phyloP scores from a whole-genome alignment of 2,888 invertebrate species.

The Chironomus riparius region DNA sequence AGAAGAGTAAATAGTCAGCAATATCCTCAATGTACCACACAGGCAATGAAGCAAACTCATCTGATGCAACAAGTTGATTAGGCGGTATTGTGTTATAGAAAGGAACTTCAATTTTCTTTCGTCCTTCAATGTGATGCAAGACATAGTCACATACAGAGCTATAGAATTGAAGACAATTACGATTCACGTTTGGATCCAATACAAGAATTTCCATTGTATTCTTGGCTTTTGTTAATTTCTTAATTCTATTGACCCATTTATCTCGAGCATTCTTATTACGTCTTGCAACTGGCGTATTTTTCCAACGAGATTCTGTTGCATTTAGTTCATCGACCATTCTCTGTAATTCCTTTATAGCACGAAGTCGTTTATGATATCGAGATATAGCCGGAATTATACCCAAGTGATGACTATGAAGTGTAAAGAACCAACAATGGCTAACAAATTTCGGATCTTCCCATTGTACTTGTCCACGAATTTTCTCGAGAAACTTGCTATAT shows the following conservation, averaged over 20 bases:
- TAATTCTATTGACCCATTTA: conserved; percentile 80
- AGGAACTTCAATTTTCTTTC: conserved; percentile 44
- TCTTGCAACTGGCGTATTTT: conserved; percentile 60
- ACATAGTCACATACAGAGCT: conserved; percentile 75
- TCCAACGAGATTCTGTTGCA: conserved; percentile 74
- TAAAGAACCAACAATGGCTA: conserved; percentile 95
- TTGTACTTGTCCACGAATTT: conserved; percentile 48
- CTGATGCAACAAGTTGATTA: conserved; percentile 52
- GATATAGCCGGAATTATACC: conserved; percentile 82
- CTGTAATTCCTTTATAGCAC: conserved; percentile 65
- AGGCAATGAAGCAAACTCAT: conserved; percentile 80
- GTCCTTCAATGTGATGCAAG: conserved; percentile 52
- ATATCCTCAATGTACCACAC: conserved; percentile 98
- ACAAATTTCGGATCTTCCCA: conserved; percentile 84
- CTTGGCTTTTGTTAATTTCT: conserved; percentile 50
- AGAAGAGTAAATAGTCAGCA: conserved; percentile 89
- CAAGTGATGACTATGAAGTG: conserved; percentile 87
- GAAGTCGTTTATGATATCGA: conserved; percentile 65
- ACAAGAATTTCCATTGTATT: conserved; percentile 61
- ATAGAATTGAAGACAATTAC: conserved; percentile 79
- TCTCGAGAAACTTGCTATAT: conserved; percentile 63
- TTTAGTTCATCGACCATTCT: conserved; percentile 78
- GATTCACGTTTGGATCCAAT: conserved; percentile 72
- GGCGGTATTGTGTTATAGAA: conserved; percentile 48
- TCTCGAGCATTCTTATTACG: conserved; percentile 76